Percentiles rank a stretch among this genome's conserved stretches.
These are phyloP conservation scores for Reticulitermes speratus DNA, from an alignment of 1,140 invertebrate genomes.

Conservation along the genomic window DNA sequence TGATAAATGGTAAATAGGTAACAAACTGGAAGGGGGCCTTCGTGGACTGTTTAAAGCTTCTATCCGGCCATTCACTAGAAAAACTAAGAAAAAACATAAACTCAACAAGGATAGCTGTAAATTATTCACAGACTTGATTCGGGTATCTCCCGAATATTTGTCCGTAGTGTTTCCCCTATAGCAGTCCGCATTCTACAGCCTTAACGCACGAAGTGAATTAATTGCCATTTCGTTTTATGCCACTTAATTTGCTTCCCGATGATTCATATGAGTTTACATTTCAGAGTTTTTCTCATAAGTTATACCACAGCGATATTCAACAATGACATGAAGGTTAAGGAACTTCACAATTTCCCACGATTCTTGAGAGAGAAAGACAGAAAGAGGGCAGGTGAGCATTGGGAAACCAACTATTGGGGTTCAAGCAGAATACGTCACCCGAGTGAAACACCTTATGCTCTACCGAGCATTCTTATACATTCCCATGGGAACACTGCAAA, in stretches of 20 bases:
- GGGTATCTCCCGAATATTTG: too few species aligned
- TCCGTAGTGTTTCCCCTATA: too few species aligned
- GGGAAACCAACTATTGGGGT: neutral
- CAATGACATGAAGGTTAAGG: neutral
- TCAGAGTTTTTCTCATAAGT: neutral
- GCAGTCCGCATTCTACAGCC: too few species aligned
- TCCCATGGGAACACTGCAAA: neutral
- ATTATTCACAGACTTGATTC: too few species aligned
- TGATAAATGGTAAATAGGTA: too few species aligned
- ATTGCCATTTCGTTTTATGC: too few species aligned
- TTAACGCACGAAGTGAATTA: too few species aligned
- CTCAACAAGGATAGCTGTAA: too few species aligned
- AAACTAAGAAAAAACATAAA: too few species aligned
- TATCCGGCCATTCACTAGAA: too few species aligned
- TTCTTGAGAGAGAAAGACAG: neutral
- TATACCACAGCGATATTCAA: neutral
- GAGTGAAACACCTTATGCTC: neutral
- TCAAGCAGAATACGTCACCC: neutral
- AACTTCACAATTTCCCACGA: neutral
- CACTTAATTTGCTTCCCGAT: neutral
- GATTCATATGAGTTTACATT: neutral
- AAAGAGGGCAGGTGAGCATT: neutral
- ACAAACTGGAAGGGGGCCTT: too few species aligned
- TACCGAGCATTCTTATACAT: neutral
- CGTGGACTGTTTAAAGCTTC: too few species aligned